Base-by-base conservation (phyloP, 2,797 vertebrate genomes). In the Sylvia borin region DNA sequence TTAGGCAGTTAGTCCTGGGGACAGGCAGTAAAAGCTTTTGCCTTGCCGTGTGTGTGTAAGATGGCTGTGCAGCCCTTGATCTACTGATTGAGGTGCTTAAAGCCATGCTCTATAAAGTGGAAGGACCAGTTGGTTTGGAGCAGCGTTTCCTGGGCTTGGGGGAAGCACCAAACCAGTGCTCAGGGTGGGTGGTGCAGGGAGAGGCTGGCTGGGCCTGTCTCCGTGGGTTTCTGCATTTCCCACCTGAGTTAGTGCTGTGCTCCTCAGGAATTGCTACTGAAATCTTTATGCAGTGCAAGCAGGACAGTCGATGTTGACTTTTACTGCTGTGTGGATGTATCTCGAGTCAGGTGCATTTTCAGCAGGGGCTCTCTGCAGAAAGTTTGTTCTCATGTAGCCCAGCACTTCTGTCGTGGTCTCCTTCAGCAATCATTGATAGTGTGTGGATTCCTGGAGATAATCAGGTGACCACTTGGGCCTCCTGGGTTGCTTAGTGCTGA, bases 291-390 rank as follows among this genome's bases (percentile, higher is more conserved):
- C 26, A 18, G 1, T 1, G 8, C 34, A 10, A n/a, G 36, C 2
- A 64, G 29, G 24, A 27, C 10, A 20, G 0, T 27, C 6, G 1
- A 2, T 54, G 68, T 5, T 76, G 50, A 1, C 17, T 5, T 43
- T 36, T 64, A 2, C 29, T 21, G 1, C 26, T 26, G 10, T 32
- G 43, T 5, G 6, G 32, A 3, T 2, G 1, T 27, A 3, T 34
- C 70, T 84, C 26, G 4, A 26, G 21, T 27, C n/a, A 3, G 0
- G 0, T n/a, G 47, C 2, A 0, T 26, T 48, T 42, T 8, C 60
- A 58, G 47, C n/a, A 40, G 40, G 53, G 42, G 36, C 21, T 86
- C 65, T 62, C 51, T 83, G 48, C 26, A 38, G 18, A 18, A 78
- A 21, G 38, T 45, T 50, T 68, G 17, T 58, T 77, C 73, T 80